phyloP scores from a whole-genome alignment of 2,113 vertebrate species.

The Dromiciops gliroides region DNA sequence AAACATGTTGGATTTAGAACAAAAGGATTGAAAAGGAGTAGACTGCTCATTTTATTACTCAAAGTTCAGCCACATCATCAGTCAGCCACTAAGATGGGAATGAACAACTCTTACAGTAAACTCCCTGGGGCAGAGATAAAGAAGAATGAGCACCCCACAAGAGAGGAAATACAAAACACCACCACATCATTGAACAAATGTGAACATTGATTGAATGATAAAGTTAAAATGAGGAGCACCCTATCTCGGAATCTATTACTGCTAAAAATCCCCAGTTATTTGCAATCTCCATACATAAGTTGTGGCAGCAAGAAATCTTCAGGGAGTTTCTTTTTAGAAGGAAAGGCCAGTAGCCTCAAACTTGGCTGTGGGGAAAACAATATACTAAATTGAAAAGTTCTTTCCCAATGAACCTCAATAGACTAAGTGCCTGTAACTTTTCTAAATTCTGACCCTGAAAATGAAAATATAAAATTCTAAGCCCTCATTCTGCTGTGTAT shows the following conservation, averaged over 20 bases:
- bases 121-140: constrained; percentile 2
- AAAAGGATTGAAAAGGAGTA: constrained; percentile 63
- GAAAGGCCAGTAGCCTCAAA: constrained; percentile 53
- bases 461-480: background rate
- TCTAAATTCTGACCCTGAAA: constrained; percentile 5
- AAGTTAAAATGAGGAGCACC: constrained; percentile 51
- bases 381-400: constrained; percentile 62
- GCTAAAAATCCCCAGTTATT: background rate
- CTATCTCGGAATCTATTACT: constrained; percentile 42
- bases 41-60: background rate
- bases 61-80: constrained; percentile 28
- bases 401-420: constrained; percentile 58
- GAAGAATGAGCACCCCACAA: background rate
- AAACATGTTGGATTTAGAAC: constrained; percentile 58
- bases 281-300: background rate
- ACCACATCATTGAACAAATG: constrained; percentile 34
- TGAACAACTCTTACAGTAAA: constrained; percentile 27
- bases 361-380: constrained; percentile 50
- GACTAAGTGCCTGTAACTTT: constrained; percentile 22
- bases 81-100: constrained; percentile 26
- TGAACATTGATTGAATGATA: constrained; percentile 46
- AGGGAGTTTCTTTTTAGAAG: constrained; percentile 53
- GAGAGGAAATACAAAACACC: background rate
- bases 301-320: constrained; percentile 47
- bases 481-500: background rate